Base-by-base conservation (phyloP, 2,797 vertebrate genomes). In the Gymnodraco acuticeps region DNA sequence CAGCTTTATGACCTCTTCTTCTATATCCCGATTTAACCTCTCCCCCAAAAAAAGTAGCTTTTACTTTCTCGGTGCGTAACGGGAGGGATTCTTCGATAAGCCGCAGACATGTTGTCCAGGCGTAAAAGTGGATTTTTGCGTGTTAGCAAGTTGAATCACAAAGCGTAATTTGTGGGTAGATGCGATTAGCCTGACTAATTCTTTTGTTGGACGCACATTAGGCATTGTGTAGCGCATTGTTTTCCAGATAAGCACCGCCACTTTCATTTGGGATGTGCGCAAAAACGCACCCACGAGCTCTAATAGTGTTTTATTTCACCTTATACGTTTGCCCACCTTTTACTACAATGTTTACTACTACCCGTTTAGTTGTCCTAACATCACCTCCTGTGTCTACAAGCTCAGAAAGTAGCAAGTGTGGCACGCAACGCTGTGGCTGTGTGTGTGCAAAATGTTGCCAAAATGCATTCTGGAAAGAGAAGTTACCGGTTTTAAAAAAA, bases 361-460 rank as follows among this genome's bases (percentile, higher is more conserved):
- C 31, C 52, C 81, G 73, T 84, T 87, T 80, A 80, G 66, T 75
- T 94, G 93, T 94, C 93, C 93, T 92, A 92, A 93, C 92, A 83
- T 93, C 90, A 93, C 94, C 92, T 89, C 88, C 77, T 31, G 63
- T 15, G 80, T 74, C 64, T 74, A 68, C 75, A 13, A 88, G 79
- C 84, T 81, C 78, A 27, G 53, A 85, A 92, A 91, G 91, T 91
- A 87, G 83, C 81, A 84, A 92, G 89, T 88, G 86, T 82, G 75
- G 65, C 77, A 48, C 81, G 66, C 68, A 62, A 41, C 71, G 68
- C 14, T 73, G 71, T 46, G 46, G 42, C 42, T 42, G 52, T 70
- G 56, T 48, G 63, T 13, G 75, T 64, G 62, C 53, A 46, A 66
- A 78, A 59, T 73, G 79, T 73, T 52, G 73, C 67, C 64, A 82